These are phyloP conservation scores for Parnassius glacialis DNA, from an alignment of 2,888 invertebrate genomes.

Conservation along the genomic window DNA sequence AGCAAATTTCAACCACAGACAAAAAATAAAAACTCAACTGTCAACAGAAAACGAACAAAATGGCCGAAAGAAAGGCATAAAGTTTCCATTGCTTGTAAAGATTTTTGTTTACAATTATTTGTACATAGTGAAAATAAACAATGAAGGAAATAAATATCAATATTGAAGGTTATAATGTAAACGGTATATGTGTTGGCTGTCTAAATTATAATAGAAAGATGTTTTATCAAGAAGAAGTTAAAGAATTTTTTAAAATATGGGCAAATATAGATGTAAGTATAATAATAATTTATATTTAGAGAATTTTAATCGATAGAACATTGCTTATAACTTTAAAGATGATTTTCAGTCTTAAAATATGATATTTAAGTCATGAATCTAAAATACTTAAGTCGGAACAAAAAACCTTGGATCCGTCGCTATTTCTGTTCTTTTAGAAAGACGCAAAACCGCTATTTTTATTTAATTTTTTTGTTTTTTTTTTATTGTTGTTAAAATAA, in stretches of 20 bases:
- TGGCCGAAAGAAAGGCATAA: constrained; percentile 71
- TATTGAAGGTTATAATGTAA: constrained; percentile 74
- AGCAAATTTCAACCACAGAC: no score
- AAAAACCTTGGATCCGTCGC: constrained; percentile 62
- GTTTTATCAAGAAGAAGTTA: constrained; percentile 54
- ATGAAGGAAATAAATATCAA: constrained; percentile 75
- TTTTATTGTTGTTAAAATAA: no score
- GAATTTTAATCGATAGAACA: neutral
- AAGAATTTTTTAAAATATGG: constrained; percentile 57
- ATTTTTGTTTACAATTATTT: constrained; percentile 23
- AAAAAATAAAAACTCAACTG: no score
- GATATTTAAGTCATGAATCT: constrained; percentile 39
- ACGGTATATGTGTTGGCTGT: constrained; percentile 73
- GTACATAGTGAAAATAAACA: constrained; percentile 32
- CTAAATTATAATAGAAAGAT: constrained; percentile 69
- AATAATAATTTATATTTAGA: constrained; percentile 10
- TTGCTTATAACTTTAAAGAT: neutral
- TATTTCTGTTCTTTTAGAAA: constrained; percentile 27
- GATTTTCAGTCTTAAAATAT: neutral
- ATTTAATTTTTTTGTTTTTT: no score
- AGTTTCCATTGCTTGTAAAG: constrained; percentile 56
- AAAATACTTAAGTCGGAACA: constrained; percentile 54
- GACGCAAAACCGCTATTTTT: neutral
- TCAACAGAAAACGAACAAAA: constrained; percentile 44
- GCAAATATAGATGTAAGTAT: constrained; percentile 68